These are phyloP conservation scores for Drosophila incognita DNA, from an alignment of 2,888 invertebrate genomes.

Conservation along the genomic window DNA sequence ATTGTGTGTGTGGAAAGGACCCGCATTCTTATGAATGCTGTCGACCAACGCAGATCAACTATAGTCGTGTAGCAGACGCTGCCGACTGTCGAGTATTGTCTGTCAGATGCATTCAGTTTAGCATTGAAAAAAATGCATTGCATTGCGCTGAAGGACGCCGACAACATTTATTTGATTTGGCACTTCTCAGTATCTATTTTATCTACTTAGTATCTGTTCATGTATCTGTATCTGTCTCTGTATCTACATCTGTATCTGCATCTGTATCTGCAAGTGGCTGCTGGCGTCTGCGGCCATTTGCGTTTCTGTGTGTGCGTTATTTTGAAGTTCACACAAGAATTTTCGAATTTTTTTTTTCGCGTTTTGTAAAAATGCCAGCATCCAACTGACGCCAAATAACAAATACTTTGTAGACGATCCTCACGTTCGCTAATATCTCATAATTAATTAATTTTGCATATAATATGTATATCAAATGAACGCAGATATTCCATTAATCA, in stretches of 20 bases:
- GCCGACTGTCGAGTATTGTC: constrained; percentile 15
- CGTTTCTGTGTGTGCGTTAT: constrained; percentile 23
- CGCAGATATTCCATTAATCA: not conserved
- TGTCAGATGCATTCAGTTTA: constrained; percentile 50
- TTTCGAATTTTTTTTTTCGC: constrained; percentile 43
- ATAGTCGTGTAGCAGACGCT: constrained; percentile 11
- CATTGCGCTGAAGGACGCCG: constrained; percentile 75
- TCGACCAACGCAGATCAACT: constrained; percentile 34
- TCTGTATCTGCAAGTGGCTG: constrained; percentile 33
- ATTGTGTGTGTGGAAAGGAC: constrained; percentile 53
- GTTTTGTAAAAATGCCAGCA: constrained; percentile 50
- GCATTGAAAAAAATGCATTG: constrained; percentile 77
- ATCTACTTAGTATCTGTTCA: constrained; percentile 21
- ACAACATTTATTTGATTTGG: constrained; percentile 68
- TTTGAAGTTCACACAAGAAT: constrained; percentile 67
- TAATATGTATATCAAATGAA: not conserved
- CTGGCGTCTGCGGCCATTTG: constrained; percentile 59
- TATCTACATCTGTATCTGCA: constrained; percentile 35
- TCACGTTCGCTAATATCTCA: constrained; percentile 13
- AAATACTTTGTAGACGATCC: constrained; percentile 29
- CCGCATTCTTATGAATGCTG: constrained; percentile 52
- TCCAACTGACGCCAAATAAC: constrained; percentile 46
- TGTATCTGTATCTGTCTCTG: constrained; percentile 26
- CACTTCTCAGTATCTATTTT: constrained; percentile 51
- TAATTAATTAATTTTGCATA: constrained; percentile 3